Conservation (phyloP, 2,888 invertebrate species). For the Zygogramma bicolorata region DNA sequence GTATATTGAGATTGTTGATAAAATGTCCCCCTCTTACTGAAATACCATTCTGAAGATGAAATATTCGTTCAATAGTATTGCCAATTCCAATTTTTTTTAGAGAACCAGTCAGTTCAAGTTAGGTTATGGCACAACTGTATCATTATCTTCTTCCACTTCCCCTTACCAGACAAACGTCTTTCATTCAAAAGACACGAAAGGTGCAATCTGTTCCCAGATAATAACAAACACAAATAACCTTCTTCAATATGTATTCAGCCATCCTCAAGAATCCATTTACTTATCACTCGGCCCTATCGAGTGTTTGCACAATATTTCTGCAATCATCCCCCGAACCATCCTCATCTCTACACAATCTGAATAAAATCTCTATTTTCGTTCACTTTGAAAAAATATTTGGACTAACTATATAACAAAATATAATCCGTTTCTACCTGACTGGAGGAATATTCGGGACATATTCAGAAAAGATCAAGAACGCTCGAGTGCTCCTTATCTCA, state of each 20-base stretch:
- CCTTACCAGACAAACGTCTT: background rate
- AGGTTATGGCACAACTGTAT: no score
- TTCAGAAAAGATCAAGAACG: slow-evolving; percentile 48
- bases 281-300: slow-evolving; percentile 36
- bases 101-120: no score
- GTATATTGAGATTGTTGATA: no score
- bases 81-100: no score
- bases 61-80: no score
- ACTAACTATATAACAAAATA: slow-evolving; percentile 43
- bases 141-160: background rate
- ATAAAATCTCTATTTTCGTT: slow-evolving; percentile 35
- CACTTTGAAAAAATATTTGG: slow-evolving; percentile 48
- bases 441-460: slow-evolving; percentile 28
- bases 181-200: background rate
- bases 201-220: slow-evolving; percentile 20
- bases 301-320: slow-evolving; percentile 52
- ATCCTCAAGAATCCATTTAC: slow-evolving; percentile 44
- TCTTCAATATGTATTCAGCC: slow-evolving; percentile 30
- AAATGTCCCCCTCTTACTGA: no score
- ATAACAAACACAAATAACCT: slow-evolving; percentile 31
- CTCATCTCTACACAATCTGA: slow-evolving; percentile 42
- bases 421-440: slow-evolving; percentile 52
- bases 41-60: no score
- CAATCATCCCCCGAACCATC: slow-evolving; percentile 49
- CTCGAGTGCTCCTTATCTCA: slow-evolving; percentile 54